phyloP scores from a whole-genome alignment of 2,797 vertebrate species.

The Heteromormyrus szaboi region DNA sequence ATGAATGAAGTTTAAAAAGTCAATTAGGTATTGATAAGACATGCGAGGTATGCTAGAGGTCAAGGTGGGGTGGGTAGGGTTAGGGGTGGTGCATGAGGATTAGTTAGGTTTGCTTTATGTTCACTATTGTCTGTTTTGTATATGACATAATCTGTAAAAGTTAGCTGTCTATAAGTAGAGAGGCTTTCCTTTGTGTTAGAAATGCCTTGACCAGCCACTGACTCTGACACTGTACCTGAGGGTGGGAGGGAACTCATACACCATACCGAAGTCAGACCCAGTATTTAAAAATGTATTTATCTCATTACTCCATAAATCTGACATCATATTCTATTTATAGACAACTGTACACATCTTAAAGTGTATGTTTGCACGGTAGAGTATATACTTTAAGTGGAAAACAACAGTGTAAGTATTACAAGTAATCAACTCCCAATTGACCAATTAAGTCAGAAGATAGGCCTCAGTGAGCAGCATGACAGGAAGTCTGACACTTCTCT shows the following conservation, averaged over 20 bases:
- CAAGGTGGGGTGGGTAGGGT: background rate
- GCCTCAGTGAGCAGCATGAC: background rate
- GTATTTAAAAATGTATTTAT: background rate
- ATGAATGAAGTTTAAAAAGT: too few relatives aligned
- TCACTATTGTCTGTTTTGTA: background rate
- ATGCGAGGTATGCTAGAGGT: too few relatives aligned
- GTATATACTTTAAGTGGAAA: background rate
- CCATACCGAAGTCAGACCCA: background rate
- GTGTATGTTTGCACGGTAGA: background rate
- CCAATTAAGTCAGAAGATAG: background rate
- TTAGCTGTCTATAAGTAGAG: background rate
- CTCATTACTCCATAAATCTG: background rate
- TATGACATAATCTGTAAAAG: background rate
- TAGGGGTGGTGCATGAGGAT: background rate
- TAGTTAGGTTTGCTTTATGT: background rate
- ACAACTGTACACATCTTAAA: background rate
- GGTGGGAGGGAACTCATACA: background rate
- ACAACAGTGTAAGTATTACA: background rate
- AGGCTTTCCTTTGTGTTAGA: background rate
- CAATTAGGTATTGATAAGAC: too few relatives aligned
- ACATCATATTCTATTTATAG: background rate
- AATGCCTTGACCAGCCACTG: background rate
- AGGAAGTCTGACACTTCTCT: background rate
- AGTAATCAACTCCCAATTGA: background rate
- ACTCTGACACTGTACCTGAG: background rate